Evolutionary conservation across 1,140 invertebrate species (phyloP).

Genomic region (Platyscapa corneri): DNA sequence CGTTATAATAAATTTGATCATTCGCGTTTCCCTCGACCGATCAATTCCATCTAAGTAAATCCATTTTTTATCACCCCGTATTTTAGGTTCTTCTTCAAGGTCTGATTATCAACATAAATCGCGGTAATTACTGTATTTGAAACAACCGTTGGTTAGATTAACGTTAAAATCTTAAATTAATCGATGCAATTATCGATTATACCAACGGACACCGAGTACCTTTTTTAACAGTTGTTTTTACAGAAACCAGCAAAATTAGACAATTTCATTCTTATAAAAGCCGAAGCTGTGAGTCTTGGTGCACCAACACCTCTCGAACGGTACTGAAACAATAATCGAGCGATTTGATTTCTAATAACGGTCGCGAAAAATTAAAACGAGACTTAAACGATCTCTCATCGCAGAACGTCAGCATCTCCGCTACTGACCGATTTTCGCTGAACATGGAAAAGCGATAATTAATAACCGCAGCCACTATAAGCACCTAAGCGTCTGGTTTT

Average conservation of each 20-base stretch:
- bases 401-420: background rate
- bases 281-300: no score
- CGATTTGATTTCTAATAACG: background rate
- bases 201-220: no score
- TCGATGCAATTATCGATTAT: no score
- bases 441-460: conserved; percentile 31
- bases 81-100: no score
- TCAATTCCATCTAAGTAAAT: background rate
- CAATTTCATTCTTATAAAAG: no score
- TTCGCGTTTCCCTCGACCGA: background rate
- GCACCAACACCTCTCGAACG: no score
- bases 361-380: background rate
- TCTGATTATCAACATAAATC: background rate
- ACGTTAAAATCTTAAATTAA: no score
- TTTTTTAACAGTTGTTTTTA: no score
- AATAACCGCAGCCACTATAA: conserved; percentile 29
- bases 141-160: background rate
- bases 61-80: background rate
- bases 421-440: conserved; percentile 46
- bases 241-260: no score
- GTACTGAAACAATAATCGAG: background rate
- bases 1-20: background rate
- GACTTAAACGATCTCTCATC: background rate
- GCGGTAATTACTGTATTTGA: background rate
- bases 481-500: conserved; percentile 16